Conservation (phyloP, 2,888 invertebrate species). For the Calameuta pallipes region DNA sequence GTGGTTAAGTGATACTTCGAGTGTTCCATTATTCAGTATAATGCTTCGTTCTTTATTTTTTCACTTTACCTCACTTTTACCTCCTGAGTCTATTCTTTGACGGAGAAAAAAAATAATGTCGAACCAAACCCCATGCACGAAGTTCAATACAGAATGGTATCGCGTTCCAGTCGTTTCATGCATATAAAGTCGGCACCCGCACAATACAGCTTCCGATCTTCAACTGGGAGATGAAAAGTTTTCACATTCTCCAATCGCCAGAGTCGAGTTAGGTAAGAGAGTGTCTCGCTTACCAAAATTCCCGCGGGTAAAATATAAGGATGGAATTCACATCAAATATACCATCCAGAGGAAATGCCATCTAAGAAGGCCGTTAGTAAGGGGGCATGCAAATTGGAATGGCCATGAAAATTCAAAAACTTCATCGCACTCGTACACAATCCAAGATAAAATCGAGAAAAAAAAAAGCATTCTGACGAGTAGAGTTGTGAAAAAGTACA, state of each 20-base stretch:
- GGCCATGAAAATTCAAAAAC: not conserved
- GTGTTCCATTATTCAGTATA: not conserved
- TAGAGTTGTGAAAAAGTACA: not conserved
- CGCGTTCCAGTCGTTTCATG: slow-evolving; percentile 15
- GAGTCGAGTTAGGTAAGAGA: not conserved
- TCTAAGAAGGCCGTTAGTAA: not conserved
- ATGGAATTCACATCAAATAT: slow-evolving; percentile 5
- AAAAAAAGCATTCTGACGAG: not conserved
- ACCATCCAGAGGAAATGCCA: not conserved
- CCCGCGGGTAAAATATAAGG: slow-evolving; percentile 18
- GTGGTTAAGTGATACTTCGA: not conserved
- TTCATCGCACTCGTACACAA: not conserved
- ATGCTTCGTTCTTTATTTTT: not conserved
- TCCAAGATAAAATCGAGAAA: not conserved
- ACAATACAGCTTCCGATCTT: slow-evolving; percentile 5
- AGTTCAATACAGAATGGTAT: slow-evolving; percentile 6
- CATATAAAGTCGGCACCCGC: slow-evolving; percentile 18
- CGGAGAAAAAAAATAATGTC: not conserved
- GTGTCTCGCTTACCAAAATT: slow-evolving; percentile 3
- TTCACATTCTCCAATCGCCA: slow-evolving; percentile 15
- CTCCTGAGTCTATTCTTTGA: not conserved
- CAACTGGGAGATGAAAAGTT: slow-evolving; percentile 17
- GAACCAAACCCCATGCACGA: not conserved
- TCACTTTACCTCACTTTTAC: not conserved
- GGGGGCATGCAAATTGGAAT: not conserved